These are phyloP conservation scores for Riparia riparia DNA, from an alignment of 2,113 vertebrate genomes.

Conservation along the genomic window DNA sequence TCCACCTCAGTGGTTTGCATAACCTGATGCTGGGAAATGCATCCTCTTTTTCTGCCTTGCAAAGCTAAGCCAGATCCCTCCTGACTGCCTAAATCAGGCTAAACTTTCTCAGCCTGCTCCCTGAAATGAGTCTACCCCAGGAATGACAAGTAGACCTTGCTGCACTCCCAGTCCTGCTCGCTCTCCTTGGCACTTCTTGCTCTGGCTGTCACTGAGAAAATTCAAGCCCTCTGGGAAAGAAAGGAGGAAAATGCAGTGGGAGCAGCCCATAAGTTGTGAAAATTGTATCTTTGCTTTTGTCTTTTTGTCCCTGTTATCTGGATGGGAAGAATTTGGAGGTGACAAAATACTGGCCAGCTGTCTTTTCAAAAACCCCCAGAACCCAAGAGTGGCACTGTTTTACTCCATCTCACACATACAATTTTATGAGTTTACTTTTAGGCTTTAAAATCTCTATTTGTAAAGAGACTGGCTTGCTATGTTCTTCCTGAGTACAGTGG, in stretches of 20 bases:
- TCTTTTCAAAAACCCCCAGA: background rate
- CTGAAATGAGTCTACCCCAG: background rate
- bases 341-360: background rate
- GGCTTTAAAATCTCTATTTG: background rate
- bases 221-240: background rate
- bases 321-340: background rate
- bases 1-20: background rate
- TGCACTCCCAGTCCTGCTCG: background rate
- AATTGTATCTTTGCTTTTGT: background rate
- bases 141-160: background rate
- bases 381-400: background rate
- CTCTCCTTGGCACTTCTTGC: background rate
- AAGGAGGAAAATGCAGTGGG: background rate
- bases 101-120: background rate
- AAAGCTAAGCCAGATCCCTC: background rate
- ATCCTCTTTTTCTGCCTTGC: background rate
- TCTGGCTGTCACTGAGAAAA: background rate
- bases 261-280: background rate
- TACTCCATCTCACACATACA: background rate
- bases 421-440: background rate
- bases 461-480: background rate
- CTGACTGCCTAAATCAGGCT: background rate
- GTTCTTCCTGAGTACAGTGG: background rate
- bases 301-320: background rate
- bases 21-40: conserved; percentile 41